These are phyloP conservation scores for Megalopta genalis DNA, from an alignment of 1,140 invertebrate species.

Conservation along the genomic window DNA sequence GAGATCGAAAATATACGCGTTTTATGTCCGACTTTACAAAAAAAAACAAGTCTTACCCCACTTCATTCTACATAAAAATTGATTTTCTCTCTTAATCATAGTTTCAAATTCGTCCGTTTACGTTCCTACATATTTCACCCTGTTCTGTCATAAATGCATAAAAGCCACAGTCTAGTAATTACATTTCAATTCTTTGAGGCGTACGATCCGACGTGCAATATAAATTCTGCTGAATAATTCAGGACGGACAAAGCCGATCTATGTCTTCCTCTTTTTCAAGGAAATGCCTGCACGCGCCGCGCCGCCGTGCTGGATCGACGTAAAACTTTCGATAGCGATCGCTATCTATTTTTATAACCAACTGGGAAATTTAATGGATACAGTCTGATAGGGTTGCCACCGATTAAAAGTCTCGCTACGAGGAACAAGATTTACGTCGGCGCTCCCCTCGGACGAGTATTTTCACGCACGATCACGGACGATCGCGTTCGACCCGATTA, in stretches of 20 bases:
- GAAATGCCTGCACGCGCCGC: background rate
- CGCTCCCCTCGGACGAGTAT: constrained; percentile 51
- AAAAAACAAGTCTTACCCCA: too few species aligned
- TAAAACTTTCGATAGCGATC: background rate
- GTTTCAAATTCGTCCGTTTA: too few species aligned
- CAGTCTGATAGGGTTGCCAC: constrained; percentile 26
- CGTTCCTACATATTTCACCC: too few species aligned
- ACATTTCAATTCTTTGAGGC: too few species aligned
- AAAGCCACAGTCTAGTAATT: too few species aligned
- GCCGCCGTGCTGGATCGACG: background rate
- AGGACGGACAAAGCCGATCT: background rate
- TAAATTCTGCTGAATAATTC: too few species aligned
- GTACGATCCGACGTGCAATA: too few species aligned
- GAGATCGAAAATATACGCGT: too few species aligned
- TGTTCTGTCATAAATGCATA: too few species aligned
- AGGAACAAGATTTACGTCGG: constrained; percentile 22
- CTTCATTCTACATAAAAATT: too few species aligned
- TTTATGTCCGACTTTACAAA: too few species aligned
- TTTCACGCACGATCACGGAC: constrained; percentile 51
- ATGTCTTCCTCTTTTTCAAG: background rate
- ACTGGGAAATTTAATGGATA: constrained; percentile 46
- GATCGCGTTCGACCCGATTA: constrained; percentile 38
- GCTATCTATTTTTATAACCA: background rate
- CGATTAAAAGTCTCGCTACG: constrained; percentile 49
- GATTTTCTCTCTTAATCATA: too few species aligned